phyloP scores from a whole-genome alignment of 1,140 invertebrate genomes.

The Drosophila parabipectinata region DNA sequence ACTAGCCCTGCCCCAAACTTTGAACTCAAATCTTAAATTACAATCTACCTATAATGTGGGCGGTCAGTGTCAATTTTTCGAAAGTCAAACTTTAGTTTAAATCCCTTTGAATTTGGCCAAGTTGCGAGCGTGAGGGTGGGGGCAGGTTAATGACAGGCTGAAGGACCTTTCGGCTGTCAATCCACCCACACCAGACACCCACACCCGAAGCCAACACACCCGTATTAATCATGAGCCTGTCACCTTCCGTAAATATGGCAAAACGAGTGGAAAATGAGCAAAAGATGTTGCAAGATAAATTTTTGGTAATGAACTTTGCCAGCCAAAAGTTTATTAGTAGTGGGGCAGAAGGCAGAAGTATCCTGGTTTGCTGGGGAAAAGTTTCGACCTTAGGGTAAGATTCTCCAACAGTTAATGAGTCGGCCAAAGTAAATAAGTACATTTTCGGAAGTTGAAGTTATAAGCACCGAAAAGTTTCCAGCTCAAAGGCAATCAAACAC shows the following conservation, averaged over 20 bases:
- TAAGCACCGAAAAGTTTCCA: conserved; percentile 21
- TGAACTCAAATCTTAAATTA: conserved; percentile 54
- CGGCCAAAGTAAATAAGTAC: conserved; percentile 43
- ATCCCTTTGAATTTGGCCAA: conserved; percentile 49
- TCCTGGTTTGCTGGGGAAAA: conserved; percentile 17
- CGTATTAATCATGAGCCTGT: conserved; percentile 77
- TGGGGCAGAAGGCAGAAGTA: conserved; percentile 2
- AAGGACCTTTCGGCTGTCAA: conserved; percentile 41
- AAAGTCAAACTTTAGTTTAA: conserved; percentile 57
- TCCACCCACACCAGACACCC: neutral
- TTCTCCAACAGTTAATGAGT: conserved; percentile 56
- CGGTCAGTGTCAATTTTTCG: conserved; percentile 59
- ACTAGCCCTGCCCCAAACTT: neutral
- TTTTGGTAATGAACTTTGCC: conserved; percentile 65
- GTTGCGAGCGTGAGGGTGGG: conserved; percentile 23
- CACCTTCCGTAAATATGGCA: conserved; percentile 78
- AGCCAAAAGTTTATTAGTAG: conserved; percentile 61
- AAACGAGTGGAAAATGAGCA: conserved; percentile 68
- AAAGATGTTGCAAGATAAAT: conserved; percentile 45
- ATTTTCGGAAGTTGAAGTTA: conserved; percentile 33
- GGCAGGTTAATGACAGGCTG: conserved; percentile 53
- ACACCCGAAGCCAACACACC: conserved; percentile 6
- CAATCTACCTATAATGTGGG: conserved; percentile 34
- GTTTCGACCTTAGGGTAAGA: conserved; percentile 34
- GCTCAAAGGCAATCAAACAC: conserved; percentile 47